Evolutionary conservation across 1,140 invertebrate species (phyloP).

Genomic region (Drosophila melanica): DNA sequence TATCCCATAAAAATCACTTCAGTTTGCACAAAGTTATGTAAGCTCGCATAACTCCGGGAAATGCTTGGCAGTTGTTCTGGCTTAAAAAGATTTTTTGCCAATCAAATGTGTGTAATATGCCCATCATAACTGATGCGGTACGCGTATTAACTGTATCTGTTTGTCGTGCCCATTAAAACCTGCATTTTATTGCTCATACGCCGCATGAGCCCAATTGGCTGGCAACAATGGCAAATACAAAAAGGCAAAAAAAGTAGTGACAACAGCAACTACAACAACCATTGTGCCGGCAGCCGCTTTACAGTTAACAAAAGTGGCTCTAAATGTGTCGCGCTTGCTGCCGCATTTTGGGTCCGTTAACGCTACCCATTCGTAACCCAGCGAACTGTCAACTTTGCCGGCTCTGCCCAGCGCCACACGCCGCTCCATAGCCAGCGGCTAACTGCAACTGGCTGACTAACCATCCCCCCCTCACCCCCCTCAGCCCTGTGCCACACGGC

Average conservation of each 20-base stretch:
- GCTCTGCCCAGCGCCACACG: not conserved
- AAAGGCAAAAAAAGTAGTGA: not conserved
- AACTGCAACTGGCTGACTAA: not conserved
- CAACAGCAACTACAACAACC: constrained; percentile 22
- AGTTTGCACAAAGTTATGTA: too few relatives aligned
- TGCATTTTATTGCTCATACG: constrained; percentile 55
- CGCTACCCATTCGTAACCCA: constrained; percentile 38
- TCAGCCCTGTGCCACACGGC: not conserved
- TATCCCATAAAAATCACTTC: too few relatives aligned
- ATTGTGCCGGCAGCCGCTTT: constrained; percentile 21
- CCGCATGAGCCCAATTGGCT: constrained; percentile 36
- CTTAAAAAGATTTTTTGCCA: too few relatives aligned
- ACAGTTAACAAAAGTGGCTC: constrained; percentile 47
- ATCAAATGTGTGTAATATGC: constrained; percentile 11
- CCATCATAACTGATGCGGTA: not conserved
- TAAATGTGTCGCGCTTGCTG: constrained; percentile 28
- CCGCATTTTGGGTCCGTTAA: constrained; percentile 24
- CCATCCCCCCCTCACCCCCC: not conserved
- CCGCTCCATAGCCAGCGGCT: constrained; percentile 1
- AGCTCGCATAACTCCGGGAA: too few relatives aligned
- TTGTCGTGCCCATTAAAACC: constrained; percentile 23
- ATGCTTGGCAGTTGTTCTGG: too few relatives aligned
- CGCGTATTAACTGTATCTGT: constrained; percentile 33
- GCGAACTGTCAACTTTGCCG: constrained; percentile 46
- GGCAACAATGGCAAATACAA: constrained; percentile 8